phyloP scores from a whole-genome alignment of 2,888 invertebrate species.

The Lithophane leautieri region DNA sequence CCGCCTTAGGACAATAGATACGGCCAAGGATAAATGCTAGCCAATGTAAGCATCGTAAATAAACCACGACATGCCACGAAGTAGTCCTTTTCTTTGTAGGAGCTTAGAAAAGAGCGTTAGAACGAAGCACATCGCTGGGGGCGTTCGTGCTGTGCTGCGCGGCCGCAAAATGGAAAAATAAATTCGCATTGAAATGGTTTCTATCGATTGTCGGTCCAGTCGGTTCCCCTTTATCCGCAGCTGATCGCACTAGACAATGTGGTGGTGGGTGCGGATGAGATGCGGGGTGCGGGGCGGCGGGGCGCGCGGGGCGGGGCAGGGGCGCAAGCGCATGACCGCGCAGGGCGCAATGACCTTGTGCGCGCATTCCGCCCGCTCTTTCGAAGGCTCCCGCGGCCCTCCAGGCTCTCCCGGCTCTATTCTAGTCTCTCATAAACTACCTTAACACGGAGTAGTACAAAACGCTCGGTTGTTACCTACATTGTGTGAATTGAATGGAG shows the following conservation, averaged over 20 bases:
- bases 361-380: slow-evolving; percentile 87
- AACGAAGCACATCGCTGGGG: slow-evolving; percentile 82
- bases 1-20: slow-evolving; percentile 72
- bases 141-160: slow-evolving; percentile 80
- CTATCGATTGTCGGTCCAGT: slow-evolving; percentile 83
- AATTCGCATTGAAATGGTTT: slow-evolving; percentile 87
- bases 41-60: slow-evolving; percentile 82
- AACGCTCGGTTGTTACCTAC: slow-evolving; percentile 68
- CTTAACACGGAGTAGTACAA: slow-evolving; percentile 65
- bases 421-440: slow-evolving; percentile 79
- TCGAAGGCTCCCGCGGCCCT: slow-evolving; percentile 83
- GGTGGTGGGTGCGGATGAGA: slow-evolving; percentile 76
- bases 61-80: slow-evolving; percentile 77
- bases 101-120: slow-evolving; percentile 86
- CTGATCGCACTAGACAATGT: slow-evolving; percentile 88
- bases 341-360: slow-evolving; percentile 90
- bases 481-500: slow-evolving; percentile 72
- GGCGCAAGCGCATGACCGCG: slow-evolving; percentile 89
- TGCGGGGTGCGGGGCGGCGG: slow-evolving; percentile 64
- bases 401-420: slow-evolving; percentile 77
- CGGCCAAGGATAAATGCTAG: slow-evolving; percentile 77
- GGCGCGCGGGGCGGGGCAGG: slow-evolving; percentile 70
- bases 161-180: slow-evolving; percentile 82
- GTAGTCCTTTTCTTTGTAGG: slow-evolving; percentile 78
- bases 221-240: slow-evolving; percentile 87